Evolutionary conservation across 2,888 invertebrate species (phyloP).

Genomic region (Hanleya hanleyi): DNA sequence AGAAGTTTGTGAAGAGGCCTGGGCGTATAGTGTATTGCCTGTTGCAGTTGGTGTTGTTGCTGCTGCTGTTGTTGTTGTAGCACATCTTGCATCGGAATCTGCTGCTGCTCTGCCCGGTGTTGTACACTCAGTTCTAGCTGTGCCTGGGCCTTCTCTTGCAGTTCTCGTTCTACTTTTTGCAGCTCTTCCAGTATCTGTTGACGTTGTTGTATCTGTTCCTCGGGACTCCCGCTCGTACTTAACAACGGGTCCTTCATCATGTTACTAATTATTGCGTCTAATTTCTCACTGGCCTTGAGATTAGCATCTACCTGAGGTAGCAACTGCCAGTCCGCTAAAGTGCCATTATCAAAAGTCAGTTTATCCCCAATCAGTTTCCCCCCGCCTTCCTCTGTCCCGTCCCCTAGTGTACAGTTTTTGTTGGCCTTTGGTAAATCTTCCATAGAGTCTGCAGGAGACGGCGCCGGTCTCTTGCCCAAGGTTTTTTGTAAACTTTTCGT

Average conservation of each 20-base stretch:
- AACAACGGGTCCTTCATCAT: constrained; percentile 72
- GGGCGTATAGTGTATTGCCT: constrained; percentile 40
- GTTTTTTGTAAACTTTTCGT: constrained; percentile 7
- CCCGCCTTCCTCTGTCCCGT: not conserved
- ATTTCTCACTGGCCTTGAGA: constrained; percentile 69
- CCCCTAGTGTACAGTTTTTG: not conserved
- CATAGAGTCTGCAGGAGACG: not conserved
- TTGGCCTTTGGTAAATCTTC: not conserved
- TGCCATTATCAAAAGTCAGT: constrained; percentile 35
- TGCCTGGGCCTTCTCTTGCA: constrained; percentile 77
- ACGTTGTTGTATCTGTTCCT: constrained; percentile 81
- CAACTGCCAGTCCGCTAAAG: constrained; percentile 42
- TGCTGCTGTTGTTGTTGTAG: constrained; percentile 45
- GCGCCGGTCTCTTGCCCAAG: not conserved
- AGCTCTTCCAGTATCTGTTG: constrained; percentile 82
- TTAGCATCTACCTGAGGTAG: constrained; percentile 42
- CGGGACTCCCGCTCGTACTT: constrained; percentile 62
- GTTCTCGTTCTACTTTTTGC: constrained; percentile 81
- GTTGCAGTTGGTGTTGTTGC: constrained; percentile 43
- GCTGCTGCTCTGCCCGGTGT: constrained; percentile 46
- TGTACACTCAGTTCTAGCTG: constrained; percentile 57
- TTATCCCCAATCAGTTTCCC: not conserved
- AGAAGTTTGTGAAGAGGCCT: constrained; percentile 41
- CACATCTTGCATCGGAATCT: constrained; percentile 45
- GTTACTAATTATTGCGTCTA: constrained; percentile 72